Conservation (phyloP, 2,888 invertebrate species). For the Ctenicera cuprea region DNA sequence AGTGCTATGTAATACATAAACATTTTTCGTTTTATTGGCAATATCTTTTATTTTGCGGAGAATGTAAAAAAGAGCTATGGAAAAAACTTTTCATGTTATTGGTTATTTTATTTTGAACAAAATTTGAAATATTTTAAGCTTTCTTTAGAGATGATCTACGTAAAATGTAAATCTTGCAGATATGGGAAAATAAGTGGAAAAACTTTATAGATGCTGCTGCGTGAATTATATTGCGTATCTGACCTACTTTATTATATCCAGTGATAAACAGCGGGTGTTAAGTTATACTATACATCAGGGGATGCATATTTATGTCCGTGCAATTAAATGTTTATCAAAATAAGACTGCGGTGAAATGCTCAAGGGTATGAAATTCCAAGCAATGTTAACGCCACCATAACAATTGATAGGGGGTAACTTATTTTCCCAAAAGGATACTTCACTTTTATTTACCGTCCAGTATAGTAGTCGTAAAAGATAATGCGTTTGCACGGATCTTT, state of each 20-base stretch:
- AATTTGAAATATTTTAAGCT: neutral
- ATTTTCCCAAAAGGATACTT: constrained; percentile 50
- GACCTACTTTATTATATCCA: constrained; percentile 25
- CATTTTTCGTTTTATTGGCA: neutral
- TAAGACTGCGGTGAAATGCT: constrained; percentile 31
- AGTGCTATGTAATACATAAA: neutral
- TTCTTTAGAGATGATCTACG: too few relatives aligned
- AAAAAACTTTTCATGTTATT: too few relatives aligned
- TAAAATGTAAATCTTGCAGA: constrained; percentile 1
- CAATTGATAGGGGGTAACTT: constrained; percentile 51
- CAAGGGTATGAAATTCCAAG: constrained; percentile 42
- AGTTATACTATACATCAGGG: constrained; percentile 8
- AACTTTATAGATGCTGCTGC: constrained; percentile 15
- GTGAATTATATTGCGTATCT: constrained; percentile 11
- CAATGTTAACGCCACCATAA: constrained; percentile 48
- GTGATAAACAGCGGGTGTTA: constrained; percentile 13
- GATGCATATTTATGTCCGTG: constrained; percentile 22
- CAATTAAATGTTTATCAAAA: constrained; percentile 43
- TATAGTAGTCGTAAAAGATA: constrained; percentile 51
- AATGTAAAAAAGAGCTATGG: too few relatives aligned
- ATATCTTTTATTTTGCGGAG: too few relatives aligned
- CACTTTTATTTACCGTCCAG: constrained; percentile 47
- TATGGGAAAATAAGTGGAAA: constrained; percentile 13
- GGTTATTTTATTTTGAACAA: neutral
- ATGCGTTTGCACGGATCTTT: constrained; percentile 50